These are phyloP conservation scores for Discoglossus pictus DNA, from an alignment of 2,797 vertebrate species.

Conservation along the genomic window DNA sequence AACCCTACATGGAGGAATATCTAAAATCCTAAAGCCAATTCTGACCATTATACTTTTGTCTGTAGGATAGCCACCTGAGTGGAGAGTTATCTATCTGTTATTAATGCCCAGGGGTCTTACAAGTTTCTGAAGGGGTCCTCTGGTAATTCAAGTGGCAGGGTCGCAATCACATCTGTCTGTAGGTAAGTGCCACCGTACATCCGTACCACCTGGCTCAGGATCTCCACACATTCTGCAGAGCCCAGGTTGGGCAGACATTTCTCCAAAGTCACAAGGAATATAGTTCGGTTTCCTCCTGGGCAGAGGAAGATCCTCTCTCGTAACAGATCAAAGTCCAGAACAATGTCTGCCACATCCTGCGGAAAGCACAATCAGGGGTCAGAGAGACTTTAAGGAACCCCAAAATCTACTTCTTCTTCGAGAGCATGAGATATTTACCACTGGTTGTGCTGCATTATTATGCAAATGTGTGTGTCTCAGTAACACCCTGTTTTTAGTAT, in stretches of 20 bases:
- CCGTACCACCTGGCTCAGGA: conserved; percentile 65
- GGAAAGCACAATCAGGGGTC: conserved; percentile 7
- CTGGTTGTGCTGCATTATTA: no score
- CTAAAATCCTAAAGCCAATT: no score
- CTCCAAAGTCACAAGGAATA: conserved; percentile 69
- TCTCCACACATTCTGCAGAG: conserved; percentile 71
- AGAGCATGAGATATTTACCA: no score
- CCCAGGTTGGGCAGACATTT: conserved; percentile 67
- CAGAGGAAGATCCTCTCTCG: conserved; percentile 65
- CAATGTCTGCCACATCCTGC: conserved; percentile 61
- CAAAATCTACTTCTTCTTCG: no score
- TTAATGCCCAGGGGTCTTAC: conserved; percentile 59
- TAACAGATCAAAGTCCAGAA: conserved; percentile 62
- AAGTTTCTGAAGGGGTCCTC: conserved; percentile 75
- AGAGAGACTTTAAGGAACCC: no score
- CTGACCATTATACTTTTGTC: no score
- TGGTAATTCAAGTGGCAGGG: conserved; percentile 63
- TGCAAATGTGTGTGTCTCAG: no score
- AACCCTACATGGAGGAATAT: no score
- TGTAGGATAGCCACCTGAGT: no score
- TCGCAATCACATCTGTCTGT: conserved; percentile 60
- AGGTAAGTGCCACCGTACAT: conserved; percentile 63
- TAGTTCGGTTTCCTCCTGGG: conserved; percentile 73
- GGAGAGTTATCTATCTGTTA: no score
- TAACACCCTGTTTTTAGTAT: no score